phyloP scores from a whole-genome alignment of 2,113 vertebrate species.

The Phaetusa simplex region DNA sequence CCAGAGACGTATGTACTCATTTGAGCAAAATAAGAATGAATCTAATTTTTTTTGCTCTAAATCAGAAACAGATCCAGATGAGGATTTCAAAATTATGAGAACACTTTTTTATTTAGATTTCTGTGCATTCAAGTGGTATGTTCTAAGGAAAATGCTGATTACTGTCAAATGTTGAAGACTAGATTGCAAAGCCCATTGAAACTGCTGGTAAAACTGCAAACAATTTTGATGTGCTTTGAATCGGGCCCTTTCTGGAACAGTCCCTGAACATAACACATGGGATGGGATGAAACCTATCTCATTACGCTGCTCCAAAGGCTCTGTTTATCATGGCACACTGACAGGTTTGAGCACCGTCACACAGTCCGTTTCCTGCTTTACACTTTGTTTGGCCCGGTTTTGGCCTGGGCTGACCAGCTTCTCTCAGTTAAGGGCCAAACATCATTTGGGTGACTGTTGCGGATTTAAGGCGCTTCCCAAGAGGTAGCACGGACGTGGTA shows the following conservation, averaged over 20 bases:
- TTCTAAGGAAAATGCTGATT: conserved; percentile 41
- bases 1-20: neutral
- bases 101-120: conserved; percentile 2
- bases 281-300: neutral
- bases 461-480: neutral
- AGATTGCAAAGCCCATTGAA: neutral
- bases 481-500: neutral
- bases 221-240: conserved; percentile 9
- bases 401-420: neutral
- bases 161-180: conserved; percentile 41
- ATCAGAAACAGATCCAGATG: conserved; percentile 45
- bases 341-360: neutral
- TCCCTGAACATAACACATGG: neutral
- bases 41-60: neutral
- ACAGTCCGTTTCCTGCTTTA: neutral
- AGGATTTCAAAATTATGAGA: conserved; percentile 46
- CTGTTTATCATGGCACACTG: neutral
- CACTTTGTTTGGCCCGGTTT: neutral
- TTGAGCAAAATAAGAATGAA: conserved; percentile 36
- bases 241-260: neutral
- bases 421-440: neutral
- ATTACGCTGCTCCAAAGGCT: neutral
- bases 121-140: conserved; percentile 1
- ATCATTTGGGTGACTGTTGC: neutral
- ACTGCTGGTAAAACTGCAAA: conserved; percentile 21